Percentiles rank a stretch among this genome's conserved stretches.
These are phyloP conservation scores for Latrodectus geometricus DNA, from an alignment of 1,140 invertebrate genomes.

Conservation along the genomic window DNA sequence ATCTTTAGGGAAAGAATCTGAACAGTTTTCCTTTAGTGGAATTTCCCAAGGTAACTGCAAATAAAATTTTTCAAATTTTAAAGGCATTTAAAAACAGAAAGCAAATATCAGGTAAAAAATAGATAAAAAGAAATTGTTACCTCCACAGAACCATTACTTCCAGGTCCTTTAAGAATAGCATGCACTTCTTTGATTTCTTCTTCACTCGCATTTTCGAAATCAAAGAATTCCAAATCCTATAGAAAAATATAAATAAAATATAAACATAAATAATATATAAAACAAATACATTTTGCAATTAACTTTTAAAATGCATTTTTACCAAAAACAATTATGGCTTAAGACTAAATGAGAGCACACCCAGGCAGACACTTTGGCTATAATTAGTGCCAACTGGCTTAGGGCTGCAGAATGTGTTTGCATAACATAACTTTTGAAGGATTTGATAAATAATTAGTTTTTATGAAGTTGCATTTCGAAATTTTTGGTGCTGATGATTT, in stretches of 20 bases:
- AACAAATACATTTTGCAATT: not conserved
- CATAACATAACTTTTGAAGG: too few species aligned
- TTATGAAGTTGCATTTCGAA: too few species aligned
- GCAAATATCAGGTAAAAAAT: not conserved
- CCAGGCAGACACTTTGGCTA: too few species aligned
- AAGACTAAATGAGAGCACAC: too few species aligned
- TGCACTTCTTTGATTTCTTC: conserved; percentile 59
- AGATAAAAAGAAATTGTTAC: conserved; percentile 3
- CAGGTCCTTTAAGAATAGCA: conserved; percentile 57
- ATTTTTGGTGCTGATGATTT: too few species aligned
- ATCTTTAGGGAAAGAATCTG: conserved; percentile 21
- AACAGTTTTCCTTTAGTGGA: conserved; percentile 32
- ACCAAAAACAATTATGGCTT: not conserved
- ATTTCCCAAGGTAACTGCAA: conserved; percentile 51
- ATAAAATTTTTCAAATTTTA: not conserved
- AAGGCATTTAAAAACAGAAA: not conserved
- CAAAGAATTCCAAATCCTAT: conserved; percentile 58
- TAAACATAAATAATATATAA: not conserved
- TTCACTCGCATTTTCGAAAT: conserved; percentile 52
- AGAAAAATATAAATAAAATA: not conserved
- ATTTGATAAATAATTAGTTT: too few species aligned
- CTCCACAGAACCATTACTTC: conserved; percentile 48
- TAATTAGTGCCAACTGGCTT: too few species aligned
- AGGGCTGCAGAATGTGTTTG: too few species aligned
- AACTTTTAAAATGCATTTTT: not conserved